Evolutionary conservation across 1,140 invertebrate species (phyloP).

Genomic region (Mylabris phalerata): DNA sequence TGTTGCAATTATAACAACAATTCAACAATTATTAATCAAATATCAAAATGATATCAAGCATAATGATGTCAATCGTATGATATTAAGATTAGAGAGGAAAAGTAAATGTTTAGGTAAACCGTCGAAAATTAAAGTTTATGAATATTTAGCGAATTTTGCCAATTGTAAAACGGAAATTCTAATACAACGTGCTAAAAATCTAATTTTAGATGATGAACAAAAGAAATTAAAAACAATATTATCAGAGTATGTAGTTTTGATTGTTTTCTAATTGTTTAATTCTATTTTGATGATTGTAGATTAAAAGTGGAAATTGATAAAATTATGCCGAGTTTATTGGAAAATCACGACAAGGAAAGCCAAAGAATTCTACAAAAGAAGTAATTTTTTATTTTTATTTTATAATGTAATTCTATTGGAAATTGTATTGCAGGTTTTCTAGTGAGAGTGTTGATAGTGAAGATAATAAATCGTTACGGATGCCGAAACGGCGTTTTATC

Average conservation of each 20-base stretch:
- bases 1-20: slow-evolving; percentile 48
- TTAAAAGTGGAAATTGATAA: slow-evolving; percentile 50
- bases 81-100: slow-evolving; percentile 58
- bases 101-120: slow-evolving; percentile 39
- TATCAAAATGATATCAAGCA: slow-evolving; percentile 55
- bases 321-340: slow-evolving; percentile 51
- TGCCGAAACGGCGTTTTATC: slow-evolving; percentile 50
- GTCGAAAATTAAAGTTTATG: slow-evolving; percentile 52
- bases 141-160: slow-evolving; percentile 56
- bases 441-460: slow-evolving; percentile 29
- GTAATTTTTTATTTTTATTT: slow-evolving; percentile 46
- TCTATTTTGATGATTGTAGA: slow-evolving; percentile 31
- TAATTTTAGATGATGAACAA: slow-evolving; percentile 54
- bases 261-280: neutral
- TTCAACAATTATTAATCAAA: slow-evolving; percentile 49
- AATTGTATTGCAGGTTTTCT: slow-evolving; percentile 27
- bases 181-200: slow-evolving; percentile 58
- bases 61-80: slow-evolving; percentile 49
- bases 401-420: neutral
- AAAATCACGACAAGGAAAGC: slow-evolving; percentile 53
- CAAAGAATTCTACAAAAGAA: slow-evolving; percentile 50
- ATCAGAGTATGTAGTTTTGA: slow-evolving; percentile 36
- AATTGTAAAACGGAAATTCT: slow-evolving; percentile 63
- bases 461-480: slow-evolving; percentile 43
- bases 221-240: slow-evolving; percentile 50